These are phyloP conservation scores for Ormyrus labotus DNA, from an alignment of 2,888 invertebrate species.

Conservation along the genomic window DNA sequence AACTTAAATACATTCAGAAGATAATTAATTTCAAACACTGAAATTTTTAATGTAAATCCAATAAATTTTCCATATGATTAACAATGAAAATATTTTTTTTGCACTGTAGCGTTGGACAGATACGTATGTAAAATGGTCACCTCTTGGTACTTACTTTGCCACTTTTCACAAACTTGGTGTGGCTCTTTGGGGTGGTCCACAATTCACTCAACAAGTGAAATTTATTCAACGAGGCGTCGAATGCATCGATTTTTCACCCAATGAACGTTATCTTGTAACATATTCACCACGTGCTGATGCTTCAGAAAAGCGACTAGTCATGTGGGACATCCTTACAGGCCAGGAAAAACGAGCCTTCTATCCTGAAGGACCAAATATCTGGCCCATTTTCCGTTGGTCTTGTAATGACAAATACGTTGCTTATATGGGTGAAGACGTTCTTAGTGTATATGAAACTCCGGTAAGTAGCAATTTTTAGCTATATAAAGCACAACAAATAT, in stretches of 20 bases:
- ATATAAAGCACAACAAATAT: not conserved
- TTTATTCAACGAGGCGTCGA: slow-evolving; percentile 94
- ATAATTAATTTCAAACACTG: not conserved
- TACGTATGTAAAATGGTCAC: slow-evolving; percentile 98
- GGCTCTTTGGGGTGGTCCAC: slow-evolving; percentile 97
- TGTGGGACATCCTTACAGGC: slow-evolving; percentile 98
- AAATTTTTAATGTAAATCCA: slow-evolving; percentile 9
- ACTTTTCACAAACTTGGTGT: slow-evolving; percentile 98
- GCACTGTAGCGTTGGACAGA: slow-evolving; percentile 91
- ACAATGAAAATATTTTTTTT: slow-evolving; percentile 54
- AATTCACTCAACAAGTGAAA: slow-evolving; percentile 93
- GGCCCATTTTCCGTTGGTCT: slow-evolving; percentile 99
- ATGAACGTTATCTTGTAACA: slow-evolving; percentile 96
- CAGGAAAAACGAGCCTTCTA: slow-evolving; percentile 94
- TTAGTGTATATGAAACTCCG: slow-evolving; percentile 97
- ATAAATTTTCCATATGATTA: slow-evolving; percentile 22
- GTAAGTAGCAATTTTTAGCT: slow-evolving; percentile 72
- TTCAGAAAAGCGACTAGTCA: slow-evolving; percentile 87
- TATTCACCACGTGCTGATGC: slow-evolving; percentile 89
- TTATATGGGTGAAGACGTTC: slow-evolving; percentile 87
- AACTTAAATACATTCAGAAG: not conserved
- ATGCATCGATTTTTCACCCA: slow-evolving; percentile 97
- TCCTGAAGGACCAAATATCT: slow-evolving; percentile 88
- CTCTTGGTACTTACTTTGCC: slow-evolving; percentile 95
- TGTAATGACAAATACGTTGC: slow-evolving; percentile 97